Conservation (phyloP, 1,140 invertebrate species). For the Drosophila sucinea region DNA sequence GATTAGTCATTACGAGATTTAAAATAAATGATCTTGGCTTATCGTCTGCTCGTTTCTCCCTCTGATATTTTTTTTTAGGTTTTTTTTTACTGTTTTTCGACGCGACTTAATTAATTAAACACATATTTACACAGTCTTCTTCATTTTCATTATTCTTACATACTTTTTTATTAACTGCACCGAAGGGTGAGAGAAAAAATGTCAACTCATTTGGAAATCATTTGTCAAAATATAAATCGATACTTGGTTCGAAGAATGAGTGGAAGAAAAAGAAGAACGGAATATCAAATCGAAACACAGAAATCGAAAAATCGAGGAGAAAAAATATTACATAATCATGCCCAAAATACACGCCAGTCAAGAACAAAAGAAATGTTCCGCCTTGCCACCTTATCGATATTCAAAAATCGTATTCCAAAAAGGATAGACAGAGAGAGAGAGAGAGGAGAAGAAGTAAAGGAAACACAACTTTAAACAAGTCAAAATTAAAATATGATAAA, state of each 20-base stretch:
- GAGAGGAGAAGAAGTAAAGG: slow-evolving; percentile 29
- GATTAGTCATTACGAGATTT: background rate
- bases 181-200: slow-evolving; percentile 44
- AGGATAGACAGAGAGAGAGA: slow-evolving; percentile 16
- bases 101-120: slow-evolving; percentile 75
- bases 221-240: slow-evolving; percentile 81
- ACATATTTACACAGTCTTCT: slow-evolving; percentile 53
- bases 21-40: slow-evolving; percentile 6
- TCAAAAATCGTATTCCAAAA: slow-evolving; percentile 73
- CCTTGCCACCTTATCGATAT: slow-evolving; percentile 73
- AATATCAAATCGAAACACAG: slow-evolving; percentile 17
- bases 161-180: slow-evolving; percentile 53
- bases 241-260: slow-evolving; percentile 35
- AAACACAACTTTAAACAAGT: slow-evolving; percentile 58
- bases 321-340: slow-evolving; percentile 77
- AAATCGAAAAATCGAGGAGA: slow-evolving; percentile 19
- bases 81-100: slow-evolving; percentile 47
- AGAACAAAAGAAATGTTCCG: slow-evolving; percentile 67
- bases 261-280: background rate
- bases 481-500: slow-evolving; percentile 80
- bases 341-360: slow-evolving; percentile 40
- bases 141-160: slow-evolving; percentile 20
- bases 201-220: slow-evolving; percentile 78
- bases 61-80: background rate
- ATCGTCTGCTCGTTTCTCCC: slow-evolving; percentile 11